These are phyloP conservation scores for Nephrotoma guestfalica DNA, from an alignment of 2,888 invertebrate species.

Conservation along the genomic window DNA sequence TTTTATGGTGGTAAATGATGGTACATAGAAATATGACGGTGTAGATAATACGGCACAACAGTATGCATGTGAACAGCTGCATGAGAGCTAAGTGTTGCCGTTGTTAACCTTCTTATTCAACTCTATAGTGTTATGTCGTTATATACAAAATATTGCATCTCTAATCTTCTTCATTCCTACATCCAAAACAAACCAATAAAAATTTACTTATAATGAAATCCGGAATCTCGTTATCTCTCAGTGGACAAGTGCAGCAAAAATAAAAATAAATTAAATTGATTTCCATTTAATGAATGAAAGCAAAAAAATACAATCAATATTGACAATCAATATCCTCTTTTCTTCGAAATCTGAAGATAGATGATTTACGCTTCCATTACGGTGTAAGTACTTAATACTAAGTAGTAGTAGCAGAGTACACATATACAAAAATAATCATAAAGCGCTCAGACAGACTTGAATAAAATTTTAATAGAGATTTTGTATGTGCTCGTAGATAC, in stretches of 20 bases:
- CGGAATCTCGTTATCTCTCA: too few species aligned
- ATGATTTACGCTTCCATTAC: neutral
- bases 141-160: too few species aligned
- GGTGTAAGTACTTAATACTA: neutral
- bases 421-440: neutral
- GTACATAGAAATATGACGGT: too few species aligned
- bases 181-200: too few species aligned
- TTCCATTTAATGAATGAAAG: neutral
- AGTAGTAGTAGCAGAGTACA: neutral
- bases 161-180: too few species aligned
- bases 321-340: neutral
- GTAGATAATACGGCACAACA: too few species aligned
- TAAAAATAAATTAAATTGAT: neutral
- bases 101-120: too few species aligned
- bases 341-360: neutral
- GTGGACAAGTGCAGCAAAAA: neutral
- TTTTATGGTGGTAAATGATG: too few species aligned
- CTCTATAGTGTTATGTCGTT: too few species aligned
- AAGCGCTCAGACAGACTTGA: neutral
- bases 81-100: too few species aligned
- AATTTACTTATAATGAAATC: too few species aligned
- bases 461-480: neutral
- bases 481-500: neutral
- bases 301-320: neutral
- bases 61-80: too few species aligned